phyloP scores from a whole-genome alignment of 1,140 invertebrate genomes.

The Aphis gossypii region DNA sequence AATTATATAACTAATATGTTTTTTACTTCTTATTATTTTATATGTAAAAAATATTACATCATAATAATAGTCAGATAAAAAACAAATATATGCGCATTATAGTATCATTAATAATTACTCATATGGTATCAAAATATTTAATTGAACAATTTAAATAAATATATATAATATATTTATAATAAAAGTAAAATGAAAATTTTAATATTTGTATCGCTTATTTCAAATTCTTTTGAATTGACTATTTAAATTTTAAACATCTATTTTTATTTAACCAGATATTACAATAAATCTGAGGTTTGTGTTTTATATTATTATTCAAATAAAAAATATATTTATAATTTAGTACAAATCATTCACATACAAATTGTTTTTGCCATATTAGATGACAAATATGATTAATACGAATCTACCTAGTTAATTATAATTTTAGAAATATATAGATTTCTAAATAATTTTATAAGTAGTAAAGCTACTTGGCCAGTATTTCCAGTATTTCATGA shows the following conservation, averaged over 20 bases:
- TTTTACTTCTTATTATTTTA: neutral
- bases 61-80: neutral
- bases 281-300: conserved; percentile 10
- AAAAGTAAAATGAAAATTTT: neutral
- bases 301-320: neutral
- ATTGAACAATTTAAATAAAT: neutral
- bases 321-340: neutral
- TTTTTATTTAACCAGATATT: neutral
- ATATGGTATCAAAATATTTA: neutral
- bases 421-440: neutral
- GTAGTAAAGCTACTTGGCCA: conserved; percentile 35
- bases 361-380: neutral
- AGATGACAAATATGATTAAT: neutral
- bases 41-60: neutral
- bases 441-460: conserved; percentile 40
- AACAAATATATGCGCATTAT: neutral
- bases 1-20: neutral
- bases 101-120: neutral
- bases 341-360: conserved; percentile 22
- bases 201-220: neutral
- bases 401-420: neutral
- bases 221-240: neutral
- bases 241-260: neutral
- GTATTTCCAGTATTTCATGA: conserved; percentile 24
- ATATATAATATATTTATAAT: neutral